Percentiles rank a stretch among this genome's conserved stretches.
These are phyloP conservation scores for Crocallis elinguaria DNA, from an alignment of 2,888 invertebrate species.

Conservation along the genomic window DNA sequence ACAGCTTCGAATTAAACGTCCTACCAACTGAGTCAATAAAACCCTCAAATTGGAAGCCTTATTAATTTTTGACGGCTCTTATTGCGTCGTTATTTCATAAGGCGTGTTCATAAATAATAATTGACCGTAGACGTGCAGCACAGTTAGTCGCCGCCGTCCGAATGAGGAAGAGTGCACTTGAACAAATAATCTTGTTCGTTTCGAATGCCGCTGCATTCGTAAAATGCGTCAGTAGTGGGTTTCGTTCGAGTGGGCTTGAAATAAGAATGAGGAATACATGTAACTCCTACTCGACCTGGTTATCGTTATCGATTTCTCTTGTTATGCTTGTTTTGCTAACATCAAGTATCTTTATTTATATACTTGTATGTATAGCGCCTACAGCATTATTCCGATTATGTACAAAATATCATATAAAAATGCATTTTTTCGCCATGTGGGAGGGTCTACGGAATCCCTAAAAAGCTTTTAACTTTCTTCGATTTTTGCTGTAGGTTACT, in stretches of 20 bases:
- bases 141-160: slow-evolving; percentile 44
- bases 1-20: slow-evolving; percentile 17
- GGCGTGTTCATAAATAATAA: slow-evolving; percentile 38
- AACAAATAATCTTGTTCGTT: slow-evolving; percentile 66
- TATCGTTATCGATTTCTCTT: slow-evolving; percentile 43
- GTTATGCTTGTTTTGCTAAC: slow-evolving; percentile 29
- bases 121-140: slow-evolving; percentile 45
- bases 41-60: slow-evolving; percentile 30
- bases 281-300: slow-evolving; percentile 54
- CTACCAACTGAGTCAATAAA: slow-evolving; percentile 40
- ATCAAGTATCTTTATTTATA: slow-evolving; percentile 6
- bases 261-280: slow-evolving; percentile 48
- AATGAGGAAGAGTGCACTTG: slow-evolving; percentile 74
- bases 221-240: slow-evolving; percentile 56
- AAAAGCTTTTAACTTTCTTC: slow-evolving; percentile 17
- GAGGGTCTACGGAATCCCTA: neutral
- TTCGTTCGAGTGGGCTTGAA: slow-evolving; percentile 50
- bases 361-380: slow-evolving; percentile 8
- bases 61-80: slow-evolving; percentile 43
- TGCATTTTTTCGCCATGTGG: neutral
- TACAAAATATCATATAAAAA: neutral
- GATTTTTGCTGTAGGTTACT: neutral
- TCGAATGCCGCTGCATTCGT: slow-evolving; percentile 54
- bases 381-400: slow-evolving; percentile 5
- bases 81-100: slow-evolving; percentile 36